Base-by-base conservation (phyloP, 2,797 vertebrate species). In the Pterois miles region DNA sequence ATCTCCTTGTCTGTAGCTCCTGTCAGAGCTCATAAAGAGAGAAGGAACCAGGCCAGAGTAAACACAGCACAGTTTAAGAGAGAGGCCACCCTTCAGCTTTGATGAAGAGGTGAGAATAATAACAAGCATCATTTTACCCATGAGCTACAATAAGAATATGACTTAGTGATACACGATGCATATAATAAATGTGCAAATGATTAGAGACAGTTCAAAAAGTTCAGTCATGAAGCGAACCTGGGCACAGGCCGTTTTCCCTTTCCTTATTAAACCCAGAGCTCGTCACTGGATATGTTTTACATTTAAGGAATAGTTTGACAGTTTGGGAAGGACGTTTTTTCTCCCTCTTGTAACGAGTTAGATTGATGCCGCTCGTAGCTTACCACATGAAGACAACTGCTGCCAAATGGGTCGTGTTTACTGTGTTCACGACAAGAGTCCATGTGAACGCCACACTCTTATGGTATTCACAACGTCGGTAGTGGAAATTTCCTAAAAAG, bases 61-160 rank as follows among this genome's bases (percentile, higher is more conserved):
- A 72, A 83, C 72, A 72, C 57, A 1, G 33, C 31, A 1, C 34
- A 36, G 56, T 57, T 59, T 50, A 22, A 76, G 36, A 64, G 34
- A 25, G 34, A 34, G 66, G 46, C 63, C 62, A 10, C 14, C 22
- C 72, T 48, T 27, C 33, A 66, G 8, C 69, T 71, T 8, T 57
- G 58, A 84, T 75, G 58, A 68, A 78, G 74, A 82, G 68, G 77
- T 70, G 83, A 84, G 65, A 73, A 64, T 54, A 75, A 68, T 63
- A 76, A 76, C 58, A 70, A 52, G 66, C 46, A 67, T 80, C 62
- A 11, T 34, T 76, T 85, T 66, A 57, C 29, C 34, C 54, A 69
- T 4, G 10, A 23, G 34, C 9, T 12, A 58, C 56, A 74, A 66
- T 57, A 58, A 34, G 6, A 52, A 52, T 78, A 18, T 43, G 16